Percentiles rank a stretch among this genome's conserved stretches.
These are phyloP conservation scores for Galeruca laticollis DNA, from an alignment of 2,888 invertebrate species.

Conservation along the genomic window DNA sequence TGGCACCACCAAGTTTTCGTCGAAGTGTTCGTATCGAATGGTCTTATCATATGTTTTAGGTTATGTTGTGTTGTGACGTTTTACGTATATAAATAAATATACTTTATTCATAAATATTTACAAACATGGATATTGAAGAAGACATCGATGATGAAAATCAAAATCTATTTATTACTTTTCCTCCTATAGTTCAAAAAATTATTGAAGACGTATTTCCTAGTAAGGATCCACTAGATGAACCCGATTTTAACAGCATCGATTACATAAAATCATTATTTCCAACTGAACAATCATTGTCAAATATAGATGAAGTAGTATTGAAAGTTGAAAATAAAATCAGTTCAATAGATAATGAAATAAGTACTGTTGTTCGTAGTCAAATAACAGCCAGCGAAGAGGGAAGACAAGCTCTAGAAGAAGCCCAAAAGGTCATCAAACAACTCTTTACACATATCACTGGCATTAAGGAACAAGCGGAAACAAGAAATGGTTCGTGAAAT, in stretches of 20 bases:
- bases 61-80: background rate
- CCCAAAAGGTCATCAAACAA: constrained; percentile 85
- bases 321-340: constrained; percentile 86
- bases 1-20: no score
- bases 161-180: constrained; percentile 73
- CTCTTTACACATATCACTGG: constrained; percentile 91
- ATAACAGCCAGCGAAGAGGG: constrained; percentile 89
- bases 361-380: constrained; percentile 90
- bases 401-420: constrained; percentile 84
- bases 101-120: background rate
- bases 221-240: constrained; percentile 90
- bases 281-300: constrained; percentile 95
- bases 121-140: constrained; percentile 49
- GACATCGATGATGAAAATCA: constrained; percentile 60
- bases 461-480: constrained; percentile 93
- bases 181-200: constrained; percentile 88
- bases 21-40: no score
- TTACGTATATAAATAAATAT: background rate
- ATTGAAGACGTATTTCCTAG: constrained; percentile 93
- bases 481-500: constrained; percentile 94
- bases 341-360: constrained; percentile 90
- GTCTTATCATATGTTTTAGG: no score
- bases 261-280: constrained; percentile 98
- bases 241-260: constrained; percentile 92
- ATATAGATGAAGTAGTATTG: constrained; percentile 87